Evolutionary conservation across 2,113 vertebrate genomes (phyloP), one percentile per base, ranked within the genome.

Genomic region (Istiophorus platypterus): DNA sequence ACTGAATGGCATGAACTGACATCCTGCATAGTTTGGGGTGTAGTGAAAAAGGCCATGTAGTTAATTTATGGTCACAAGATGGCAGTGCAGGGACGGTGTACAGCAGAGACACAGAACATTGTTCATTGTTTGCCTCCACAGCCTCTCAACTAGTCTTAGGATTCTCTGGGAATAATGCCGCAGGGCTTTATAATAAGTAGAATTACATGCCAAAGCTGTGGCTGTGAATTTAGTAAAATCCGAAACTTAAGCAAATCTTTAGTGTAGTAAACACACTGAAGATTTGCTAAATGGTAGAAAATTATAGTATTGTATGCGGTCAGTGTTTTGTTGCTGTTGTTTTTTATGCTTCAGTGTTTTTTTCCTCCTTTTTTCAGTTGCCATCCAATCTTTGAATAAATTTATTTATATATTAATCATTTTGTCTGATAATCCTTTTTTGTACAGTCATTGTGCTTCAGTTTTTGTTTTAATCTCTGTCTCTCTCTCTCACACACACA

Each of bases 11-110:
- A 6, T n/a, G 1, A 61, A 4, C 15, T 41, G 41, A n/a, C 9
- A 6, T 63, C 6, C 20, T 10, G n/a, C 62, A 22, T 24, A 15
- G 10, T 13, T 47, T 26, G n/a, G 20, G 9, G 14, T 65, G 22
- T 5, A 8, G 9, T 37, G 17, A 49, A 22, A 24, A 37, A 15
- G 17, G 39, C 18, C 2, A 24, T 67, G 39, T 29, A 11, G 2
- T 41, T 31, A 8, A 45, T 64, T 39, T 45, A 18, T 31, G 2
- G 8, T 59, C 79, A 88, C 76, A 41, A 76, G 84, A 42, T 59
- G 82, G 82, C 79, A 74, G 75, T 72, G n/a, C 26, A 78, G 72
- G 54, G 29, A 42, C 71, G 2, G 12, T 67, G 37, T 26, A 12
- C 47, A 27, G n/a, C 52, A 29, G 45, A 27, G 7, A 27, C 49